These are phyloP conservation scores for Terrapene triunguis DNA, from an alignment of 2,113 vertebrate species.

Conservation along the genomic window DNA sequence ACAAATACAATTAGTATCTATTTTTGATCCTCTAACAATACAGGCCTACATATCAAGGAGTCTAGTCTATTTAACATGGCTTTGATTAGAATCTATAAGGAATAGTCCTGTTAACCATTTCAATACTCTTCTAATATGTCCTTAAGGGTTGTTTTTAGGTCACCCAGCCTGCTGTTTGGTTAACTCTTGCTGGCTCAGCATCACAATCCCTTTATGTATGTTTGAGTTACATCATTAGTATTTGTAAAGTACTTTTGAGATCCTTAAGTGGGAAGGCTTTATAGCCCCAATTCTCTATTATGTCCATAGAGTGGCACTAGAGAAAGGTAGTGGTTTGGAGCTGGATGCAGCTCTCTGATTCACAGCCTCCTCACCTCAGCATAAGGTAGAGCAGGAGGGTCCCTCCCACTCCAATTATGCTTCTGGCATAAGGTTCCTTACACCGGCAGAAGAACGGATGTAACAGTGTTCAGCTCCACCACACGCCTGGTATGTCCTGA, in stretches of 20 bases:
- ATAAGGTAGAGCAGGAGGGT: too few relatives aligned
- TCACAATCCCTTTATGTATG: fast-evolving
- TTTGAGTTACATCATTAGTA: background rate
- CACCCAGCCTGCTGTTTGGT: too few relatives aligned
- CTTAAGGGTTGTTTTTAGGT: too few relatives aligned
- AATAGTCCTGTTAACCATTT: too few relatives aligned
- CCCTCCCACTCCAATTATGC: background rate
- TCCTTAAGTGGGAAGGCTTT: background rate
- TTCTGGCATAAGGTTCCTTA: background rate
- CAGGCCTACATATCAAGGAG: too few relatives aligned
- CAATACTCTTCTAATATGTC: too few relatives aligned
- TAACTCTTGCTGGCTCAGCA: too few relatives aligned
- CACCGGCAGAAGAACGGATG: background rate
- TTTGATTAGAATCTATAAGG: too few relatives aligned
- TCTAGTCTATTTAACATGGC: too few relatives aligned
- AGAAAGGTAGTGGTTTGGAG: background rate
- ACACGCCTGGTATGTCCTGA: fast-evolving
- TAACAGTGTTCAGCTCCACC: background rate
- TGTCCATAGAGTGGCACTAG: background rate
- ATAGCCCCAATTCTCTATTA: background rate
- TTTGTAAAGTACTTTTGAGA: background rate
- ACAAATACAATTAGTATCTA: too few relatives aligned
- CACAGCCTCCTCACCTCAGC: background rate
- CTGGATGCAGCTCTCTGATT: background rate
- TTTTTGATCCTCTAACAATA: too few relatives aligned